Evolutionary conservation across 2,797 vertebrate genomes (phyloP), one percentile per base, ranked within the genome.

Genomic region (Natrix natrix): DNA sequence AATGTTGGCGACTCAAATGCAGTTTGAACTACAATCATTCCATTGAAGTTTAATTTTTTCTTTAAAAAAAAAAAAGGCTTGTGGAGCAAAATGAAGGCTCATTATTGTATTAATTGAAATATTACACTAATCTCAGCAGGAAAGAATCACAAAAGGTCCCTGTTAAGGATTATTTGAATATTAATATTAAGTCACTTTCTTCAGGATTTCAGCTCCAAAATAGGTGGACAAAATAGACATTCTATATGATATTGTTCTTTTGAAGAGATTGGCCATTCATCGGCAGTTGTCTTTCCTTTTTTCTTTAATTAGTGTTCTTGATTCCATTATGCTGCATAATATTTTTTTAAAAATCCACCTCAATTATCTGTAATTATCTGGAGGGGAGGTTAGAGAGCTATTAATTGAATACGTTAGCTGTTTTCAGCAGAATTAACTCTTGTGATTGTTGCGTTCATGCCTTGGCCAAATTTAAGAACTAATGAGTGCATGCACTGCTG

Each of bases 21-120:
- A 57, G 48, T 88, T 92, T 94, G 3, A 93, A 28, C 5, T 90
- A 59, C 88, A 94, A 93, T 43, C 89, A 94, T 94, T 88, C 57
- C 54, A 88, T 60, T 69, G 11, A 37, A 12, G 32, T 94, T 93
- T 91, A 93, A 24, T 55, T 12, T 91, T 94, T 28, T 61, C 5
- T 63, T 60, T 60, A 24, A 13, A n/a, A 63, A 74, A n/a, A 63
- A 74, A 63, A 94, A 54, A 89, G 22, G 48, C 92, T 93, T 37
- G 13, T 93, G n/a, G 4, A 86, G 52, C 91, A 78, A 95, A 94
- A 94, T 83, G 69, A 94, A 95, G 93, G 95, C 95, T 95, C 94
- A 92, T 93, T 93, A 90, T 86, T 56, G 90, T 24, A 94, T 93
- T 91, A 95, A 56, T 24, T 74, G 59, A 92, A 92, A 28, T 8